Percentiles rank a stretch among this genome's conserved stretches.
phyloP scores from a whole-genome alignment of 53 echinoderm and acorn worm species.

The Echinarachnius parma region DNA sequence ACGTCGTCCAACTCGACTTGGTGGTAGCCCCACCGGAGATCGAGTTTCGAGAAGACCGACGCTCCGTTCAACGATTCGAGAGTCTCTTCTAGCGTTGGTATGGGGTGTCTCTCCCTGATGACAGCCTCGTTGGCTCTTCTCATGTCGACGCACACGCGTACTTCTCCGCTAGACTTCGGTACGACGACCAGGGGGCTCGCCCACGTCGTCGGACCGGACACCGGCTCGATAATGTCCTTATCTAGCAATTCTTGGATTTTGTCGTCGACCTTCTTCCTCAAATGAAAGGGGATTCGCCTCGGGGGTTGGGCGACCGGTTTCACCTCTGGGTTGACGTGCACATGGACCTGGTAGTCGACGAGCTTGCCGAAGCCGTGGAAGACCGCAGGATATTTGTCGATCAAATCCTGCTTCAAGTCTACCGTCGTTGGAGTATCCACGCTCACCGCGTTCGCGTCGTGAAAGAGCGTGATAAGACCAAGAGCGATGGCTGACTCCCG shows the following conservation, averaged over 20 bases:
- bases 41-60: constrained; percentile 12
- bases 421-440: not conserved
- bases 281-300: constrained; percentile 32
- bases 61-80: not conserved
- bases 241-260: constrained; percentile 22
- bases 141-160: constrained; percentile 32
- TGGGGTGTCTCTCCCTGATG: constrained; percentile 28
- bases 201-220: constrained; percentile 30
- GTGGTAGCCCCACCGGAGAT: constrained; percentile 54
- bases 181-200: constrained; percentile 29
- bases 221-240: constrained; percentile 11
- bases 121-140: constrained; percentile 27
- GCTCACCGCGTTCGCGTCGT: not conserved
- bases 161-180: constrained; percentile 2
- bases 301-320: constrained; percentile 36
- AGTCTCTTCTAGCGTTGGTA: constrained; percentile 26
- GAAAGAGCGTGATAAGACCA: not conserved
- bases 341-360: not conserved
- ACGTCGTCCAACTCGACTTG: constrained; percentile 42
- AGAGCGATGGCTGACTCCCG: not conserved
- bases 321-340: constrained; percentile 17
- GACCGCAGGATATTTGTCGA: constrained; percentile 3
- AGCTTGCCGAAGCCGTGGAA: constrained; percentile 24
- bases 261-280: constrained; percentile 14
- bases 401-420: not conserved